phyloP scores from a whole-genome alignment of 2,888 invertebrate genomes.

The Thymelicus lineola region DNA sequence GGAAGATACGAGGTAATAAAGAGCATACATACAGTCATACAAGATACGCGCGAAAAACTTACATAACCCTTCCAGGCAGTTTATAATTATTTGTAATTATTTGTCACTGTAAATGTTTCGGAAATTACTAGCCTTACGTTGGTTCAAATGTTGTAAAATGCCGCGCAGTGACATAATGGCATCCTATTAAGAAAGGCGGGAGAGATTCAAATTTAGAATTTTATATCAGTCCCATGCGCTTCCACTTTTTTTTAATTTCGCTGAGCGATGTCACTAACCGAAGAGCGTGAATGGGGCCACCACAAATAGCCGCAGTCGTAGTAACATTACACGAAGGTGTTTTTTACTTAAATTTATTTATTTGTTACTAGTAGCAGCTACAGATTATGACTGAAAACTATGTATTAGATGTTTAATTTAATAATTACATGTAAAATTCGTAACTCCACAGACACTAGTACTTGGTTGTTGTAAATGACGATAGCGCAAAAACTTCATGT shows the following conservation, averaged over 20 bases:
- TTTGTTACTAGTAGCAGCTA: too few species aligned
- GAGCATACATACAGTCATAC: too few species aligned
- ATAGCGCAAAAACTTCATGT: too few species aligned
- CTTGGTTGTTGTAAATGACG: too few species aligned
- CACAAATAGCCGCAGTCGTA: conserved; percentile 51
- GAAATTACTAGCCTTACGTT: conserved; percentile 34
- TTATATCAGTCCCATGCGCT: conserved; percentile 69
- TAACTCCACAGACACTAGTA: too few species aligned
- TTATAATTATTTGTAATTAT: too few species aligned
- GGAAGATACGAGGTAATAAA: too few species aligned
- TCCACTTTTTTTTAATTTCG: conserved; percentile 63
- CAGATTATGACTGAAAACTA: too few species aligned
- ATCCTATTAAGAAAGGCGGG: conserved; percentile 59
- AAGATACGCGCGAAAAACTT: too few species aligned
- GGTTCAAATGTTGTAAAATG: conserved; percentile 44
- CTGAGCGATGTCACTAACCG: conserved; percentile 71
- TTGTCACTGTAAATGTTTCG: conserved; percentile 23
- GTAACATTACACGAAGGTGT: conserved; percentile 2
- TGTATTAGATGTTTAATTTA: too few species aligned
- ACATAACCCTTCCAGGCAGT: too few species aligned
- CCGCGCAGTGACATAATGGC: conserved; percentile 59
- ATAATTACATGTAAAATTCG: too few species aligned
- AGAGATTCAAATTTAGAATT: conserved; percentile 79
- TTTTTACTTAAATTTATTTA: conserved; percentile 1
- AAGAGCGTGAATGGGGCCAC: conserved; percentile 69